Evolutionary conservation across 2,888 invertebrate species (phyloP).

Genomic region (Leptinotarsa haldemani): DNA sequence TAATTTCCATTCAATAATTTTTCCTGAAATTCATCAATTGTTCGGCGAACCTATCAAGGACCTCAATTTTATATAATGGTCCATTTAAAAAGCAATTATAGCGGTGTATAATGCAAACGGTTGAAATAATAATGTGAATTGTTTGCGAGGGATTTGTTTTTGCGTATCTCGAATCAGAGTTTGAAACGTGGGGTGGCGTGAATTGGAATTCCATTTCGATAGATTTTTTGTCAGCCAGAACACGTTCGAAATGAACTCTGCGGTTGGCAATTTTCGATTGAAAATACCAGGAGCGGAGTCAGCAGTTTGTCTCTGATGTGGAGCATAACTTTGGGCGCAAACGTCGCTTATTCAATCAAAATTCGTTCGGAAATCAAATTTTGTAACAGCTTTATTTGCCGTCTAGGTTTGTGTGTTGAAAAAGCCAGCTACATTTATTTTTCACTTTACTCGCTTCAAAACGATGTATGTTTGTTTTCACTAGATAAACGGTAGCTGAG

Average conservation of each 20-base stretch:
- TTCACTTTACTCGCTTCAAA: no score
- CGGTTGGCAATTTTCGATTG: neutral
- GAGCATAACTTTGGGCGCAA: no score
- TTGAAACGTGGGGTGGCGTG: conserved; percentile 4
- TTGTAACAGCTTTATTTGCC: no score
- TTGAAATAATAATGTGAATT: conserved; percentile 16
- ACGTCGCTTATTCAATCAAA: no score
- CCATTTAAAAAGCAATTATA: conserved; percentile 16
- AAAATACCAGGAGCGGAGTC: neutral
- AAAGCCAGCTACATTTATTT: no score
- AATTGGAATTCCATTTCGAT: neutral
- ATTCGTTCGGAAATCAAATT: no score
- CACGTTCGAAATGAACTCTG: neutral
- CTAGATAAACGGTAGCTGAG: no score
- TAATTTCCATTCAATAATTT: neutral
- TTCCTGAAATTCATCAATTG: neutral
- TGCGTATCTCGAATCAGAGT: conserved; percentile 2
- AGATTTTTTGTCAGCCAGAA: neutral
- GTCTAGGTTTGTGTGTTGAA: no score
- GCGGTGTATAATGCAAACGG: conserved; percentile 8
- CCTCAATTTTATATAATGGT: neutral
- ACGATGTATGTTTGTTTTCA: no score
- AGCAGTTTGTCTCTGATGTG: neutral
- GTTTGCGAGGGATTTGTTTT: conserved; percentile 11
- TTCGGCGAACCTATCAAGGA: conserved; percentile 1